These are phyloP conservation scores for Carcina quercana DNA, from an alignment of 2,888 invertebrate genomes.

Conservation along the genomic window DNA sequence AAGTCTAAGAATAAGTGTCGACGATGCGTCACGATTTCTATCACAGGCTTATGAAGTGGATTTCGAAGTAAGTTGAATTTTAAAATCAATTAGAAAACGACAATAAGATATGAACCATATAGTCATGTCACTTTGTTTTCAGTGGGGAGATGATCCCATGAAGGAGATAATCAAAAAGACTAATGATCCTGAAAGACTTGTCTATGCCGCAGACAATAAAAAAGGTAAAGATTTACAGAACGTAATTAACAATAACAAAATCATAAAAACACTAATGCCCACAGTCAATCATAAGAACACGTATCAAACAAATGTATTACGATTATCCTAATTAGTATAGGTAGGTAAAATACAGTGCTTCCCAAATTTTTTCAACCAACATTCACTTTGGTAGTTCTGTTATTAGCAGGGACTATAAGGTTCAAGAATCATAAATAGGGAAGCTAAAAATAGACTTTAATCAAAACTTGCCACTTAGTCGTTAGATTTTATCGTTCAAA, in stretches of 20 bases:
- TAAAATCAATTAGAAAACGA: background rate
- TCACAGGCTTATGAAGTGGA: conserved; percentile 57
- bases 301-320: no score
- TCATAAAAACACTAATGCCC: background rate
- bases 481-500: no score
- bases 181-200: conserved; percentile 30
- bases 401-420: no score
- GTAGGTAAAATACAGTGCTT: no score
- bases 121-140: conserved; percentile 19
- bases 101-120: no score
- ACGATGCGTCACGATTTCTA: conserved; percentile 52
- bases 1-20: conserved; percentile 60
- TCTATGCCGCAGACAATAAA: conserved; percentile 31
- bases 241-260: background rate
- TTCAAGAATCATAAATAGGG: no score
- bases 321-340: no score
- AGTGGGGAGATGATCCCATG: conserved; percentile 40
- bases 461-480: no score
- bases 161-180: conserved; percentile 28
- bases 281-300: no score
- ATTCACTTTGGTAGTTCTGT: no score
- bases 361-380: no score
- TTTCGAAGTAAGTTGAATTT: conserved; percentile 42
- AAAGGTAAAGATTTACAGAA: conserved; percentile 49
- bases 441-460: no score